These are phyloP conservation scores for Vicugna pacos DNA, from an alignment of 2,113 vertebrate species.

Conservation along the genomic window DNA sequence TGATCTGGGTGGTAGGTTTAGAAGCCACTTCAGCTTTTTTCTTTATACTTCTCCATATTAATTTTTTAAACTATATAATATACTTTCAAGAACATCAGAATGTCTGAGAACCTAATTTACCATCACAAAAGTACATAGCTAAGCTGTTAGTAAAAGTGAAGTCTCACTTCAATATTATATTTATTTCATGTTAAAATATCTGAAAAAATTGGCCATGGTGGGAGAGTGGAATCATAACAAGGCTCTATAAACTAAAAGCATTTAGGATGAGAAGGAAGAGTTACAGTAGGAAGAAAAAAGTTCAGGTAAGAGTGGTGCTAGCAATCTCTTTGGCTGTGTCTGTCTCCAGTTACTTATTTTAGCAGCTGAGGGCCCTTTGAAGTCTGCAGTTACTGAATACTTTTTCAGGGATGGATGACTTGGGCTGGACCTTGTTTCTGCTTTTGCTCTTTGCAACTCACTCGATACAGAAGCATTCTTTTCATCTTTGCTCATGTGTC, in stretches of 20 bases:
- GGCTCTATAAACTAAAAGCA: background rate
- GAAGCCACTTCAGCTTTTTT: background rate
- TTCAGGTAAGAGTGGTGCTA: background rate
- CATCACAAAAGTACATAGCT: background rate
- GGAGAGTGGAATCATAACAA: background rate
- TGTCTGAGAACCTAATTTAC: background rate
- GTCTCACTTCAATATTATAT: background rate
- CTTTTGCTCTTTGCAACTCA: background rate
- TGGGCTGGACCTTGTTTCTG: background rate
- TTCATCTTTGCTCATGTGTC: constrained; percentile 37
- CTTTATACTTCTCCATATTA: background rate
- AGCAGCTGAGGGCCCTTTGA: background rate
- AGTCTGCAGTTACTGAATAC: background rate
- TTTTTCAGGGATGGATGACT: constrained; percentile 25
- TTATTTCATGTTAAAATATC: background rate
- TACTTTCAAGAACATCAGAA: background rate
- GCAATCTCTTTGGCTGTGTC: background rate
- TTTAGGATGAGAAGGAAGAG: background rate
- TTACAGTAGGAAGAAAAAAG: background rate
- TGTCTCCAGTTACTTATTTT: background rate
- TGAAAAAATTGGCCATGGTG: background rate
- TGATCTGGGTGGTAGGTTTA: background rate
- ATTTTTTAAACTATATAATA: background rate
- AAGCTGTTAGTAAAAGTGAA: background rate
- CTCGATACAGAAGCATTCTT: constrained; percentile 11